Evolutionary conservation across 2,888 invertebrate species (phyloP), one percentile per base, ranked within the genome.

Genomic region (Metallyticus violacea): DNA sequence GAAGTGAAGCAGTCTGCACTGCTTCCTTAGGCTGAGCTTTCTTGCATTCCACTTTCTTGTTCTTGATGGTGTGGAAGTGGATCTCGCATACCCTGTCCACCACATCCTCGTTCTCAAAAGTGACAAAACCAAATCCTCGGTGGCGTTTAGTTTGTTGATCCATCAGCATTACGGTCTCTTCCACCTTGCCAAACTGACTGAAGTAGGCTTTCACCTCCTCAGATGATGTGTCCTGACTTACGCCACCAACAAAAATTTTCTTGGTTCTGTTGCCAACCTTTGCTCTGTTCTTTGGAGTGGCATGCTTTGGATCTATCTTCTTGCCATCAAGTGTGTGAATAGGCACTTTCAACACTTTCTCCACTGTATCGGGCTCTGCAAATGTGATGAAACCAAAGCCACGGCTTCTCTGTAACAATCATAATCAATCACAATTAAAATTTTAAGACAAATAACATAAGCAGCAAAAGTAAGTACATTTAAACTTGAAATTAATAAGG

Each of bases 301-400:
- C 97, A 93, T 97, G 97, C 91, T 98, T 98, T 87, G 98, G 98
- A 92, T 98, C 98, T 91, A 98, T 98, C 92, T 97, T 97, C 92
- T 98, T 98, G 89, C 97, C 97, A 92, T 98, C 97, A 89, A 98
- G 93, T 85, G 97, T 97, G 89, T 91, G 91, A 89, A 97, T 96
- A 87, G 97, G 97, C 89, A 97, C 97, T 90, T 97, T 97, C 86
- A 98, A 94, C 88, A 98, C 97, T 93, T 97, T 97, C 92, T 97
- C 97, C 89, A 98, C 97, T 90, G 97, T 96, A 89, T 96, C 94
- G 87, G 97, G 96, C 92, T 97, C 97, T 92, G 97, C 96, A 93
- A 98, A 98, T 90, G 97, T 97, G 92, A 98, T 97, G 94, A 98
- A 98, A 91, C 97, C 97, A 92, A 98, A 98, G 91, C 97, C 98